A percentile compares a stretch with the other conserved stretches of the same genome.
These are phyloP conservation scores for Amphiura filiformis DNA, from an alignment of 35 echinoderm and acorn worm species.

Conservation along the genomic window DNA sequence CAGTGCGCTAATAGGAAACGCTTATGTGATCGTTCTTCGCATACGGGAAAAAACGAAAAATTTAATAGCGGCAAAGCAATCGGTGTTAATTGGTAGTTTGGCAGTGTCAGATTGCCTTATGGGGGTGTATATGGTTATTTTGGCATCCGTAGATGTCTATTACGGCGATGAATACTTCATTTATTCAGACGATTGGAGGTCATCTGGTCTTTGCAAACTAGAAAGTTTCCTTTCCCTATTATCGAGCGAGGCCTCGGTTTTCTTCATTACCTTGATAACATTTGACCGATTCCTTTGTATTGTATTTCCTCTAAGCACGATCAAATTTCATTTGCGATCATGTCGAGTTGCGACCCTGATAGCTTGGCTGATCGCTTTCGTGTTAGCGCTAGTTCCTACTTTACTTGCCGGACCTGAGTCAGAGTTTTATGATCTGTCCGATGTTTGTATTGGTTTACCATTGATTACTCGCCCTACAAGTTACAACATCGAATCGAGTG, in stretches of 20 bases:
- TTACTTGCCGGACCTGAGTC: slow-evolving; percentile 3
- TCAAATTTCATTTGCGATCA: slow-evolving; percentile 15
- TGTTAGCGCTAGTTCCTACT: slow-evolving; percentile 33
- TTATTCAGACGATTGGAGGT: slow-evolving; percentile 44
- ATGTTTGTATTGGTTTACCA: slow-evolving; percentile 64
- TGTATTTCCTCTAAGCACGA: slow-evolving; percentile 65
- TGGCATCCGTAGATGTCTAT: slow-evolving; percentile 52
- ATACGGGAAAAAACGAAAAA: not conserved
- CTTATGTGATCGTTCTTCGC: slow-evolving; percentile 44
- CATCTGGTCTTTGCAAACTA: slow-evolving; percentile 39
- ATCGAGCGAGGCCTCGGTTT: slow-evolving; percentile 69
- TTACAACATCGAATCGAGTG: not conserved
- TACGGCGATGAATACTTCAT: slow-evolving; percentile 57
- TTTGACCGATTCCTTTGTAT: slow-evolving; percentile 67
- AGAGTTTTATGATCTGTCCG: slow-evolving; percentile 57
- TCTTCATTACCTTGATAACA: slow-evolving; percentile 56
- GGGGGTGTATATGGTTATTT: slow-evolving; percentile 72
- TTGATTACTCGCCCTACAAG: slow-evolving; percentile 40
- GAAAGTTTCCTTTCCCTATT: slow-evolving; percentile 57
- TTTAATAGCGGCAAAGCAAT: not conserved
- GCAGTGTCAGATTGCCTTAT: slow-evolving; percentile 70
- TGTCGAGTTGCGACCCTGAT: not conserved
- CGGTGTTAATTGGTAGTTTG: slow-evolving; percentile 53
- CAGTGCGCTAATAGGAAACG: slow-evolving; percentile 65
- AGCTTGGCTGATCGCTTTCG: slow-evolving; percentile 37